Percentiles rank a stretch among this genome's conserved stretches.
Evolutionary conservation across 92 coral and sea anemone genomes (phyloP).

Genomic region (Zoanthus gigantus): DNA sequence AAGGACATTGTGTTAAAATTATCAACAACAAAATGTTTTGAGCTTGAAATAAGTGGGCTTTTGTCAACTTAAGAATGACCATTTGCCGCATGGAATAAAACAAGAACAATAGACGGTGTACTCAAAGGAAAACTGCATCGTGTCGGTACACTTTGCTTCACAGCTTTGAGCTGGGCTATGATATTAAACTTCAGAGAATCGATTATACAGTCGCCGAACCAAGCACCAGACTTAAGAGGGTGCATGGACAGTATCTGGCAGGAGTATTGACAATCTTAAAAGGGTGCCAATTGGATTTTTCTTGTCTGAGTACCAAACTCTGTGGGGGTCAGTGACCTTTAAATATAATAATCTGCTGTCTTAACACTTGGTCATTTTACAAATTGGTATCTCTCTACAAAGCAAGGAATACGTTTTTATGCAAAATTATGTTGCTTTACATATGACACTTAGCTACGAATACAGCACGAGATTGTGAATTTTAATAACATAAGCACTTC

Average conservation of each 20-base stretch:
- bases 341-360: conserved; percentile 57
- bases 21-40: conserved; percentile 86
- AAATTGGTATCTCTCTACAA: conserved; percentile 72
- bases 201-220: conserved; percentile 54
- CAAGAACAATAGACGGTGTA: conserved; percentile 73
- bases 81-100: conserved; percentile 79
- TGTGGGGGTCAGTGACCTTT: conserved; percentile 71
- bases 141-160: conserved; percentile 91
- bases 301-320: conserved; percentile 26
- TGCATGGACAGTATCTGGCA: conserved; percentile 17
- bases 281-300: conserved; percentile 68
- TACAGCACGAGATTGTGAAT: conserved; percentile 81
- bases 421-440: conserved; percentile 32
- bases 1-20: conserved; percentile 83
- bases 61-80: conserved; percentile 71
- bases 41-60: conserved; percentile 84
- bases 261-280: conserved; percentile 63
- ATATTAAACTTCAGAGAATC: conserved; percentile 66
- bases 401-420: conserved; percentile 25
- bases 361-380: conserved; percentile 78
- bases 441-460: conserved; percentile 75
- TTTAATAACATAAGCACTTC: conserved; percentile 84
- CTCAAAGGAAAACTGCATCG: conserved; percentile 56
- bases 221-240: not conserved
- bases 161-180: conserved; percentile 77